Conservation (phyloP, 1,140 invertebrate species). For the Aphelenchoides avenae region DNA sequence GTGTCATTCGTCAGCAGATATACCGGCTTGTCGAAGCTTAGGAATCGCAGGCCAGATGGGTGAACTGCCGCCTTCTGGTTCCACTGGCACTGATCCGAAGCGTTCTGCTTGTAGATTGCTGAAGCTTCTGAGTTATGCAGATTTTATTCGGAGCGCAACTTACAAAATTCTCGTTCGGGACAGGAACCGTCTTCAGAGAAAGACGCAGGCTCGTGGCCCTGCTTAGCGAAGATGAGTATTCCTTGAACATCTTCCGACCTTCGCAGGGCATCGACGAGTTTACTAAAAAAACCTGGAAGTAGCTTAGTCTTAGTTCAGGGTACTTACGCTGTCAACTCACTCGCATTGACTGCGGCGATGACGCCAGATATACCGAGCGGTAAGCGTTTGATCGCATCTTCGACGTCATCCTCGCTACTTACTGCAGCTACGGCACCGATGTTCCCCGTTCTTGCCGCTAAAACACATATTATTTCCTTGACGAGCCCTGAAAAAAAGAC, state of each 20-base stretch:
- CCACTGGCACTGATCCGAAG: conserved; percentile 18
- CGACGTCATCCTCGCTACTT: conserved; percentile 3
- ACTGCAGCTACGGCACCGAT: conserved; percentile 16
- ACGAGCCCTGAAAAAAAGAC: not conserved
- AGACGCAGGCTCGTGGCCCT: not conserved
- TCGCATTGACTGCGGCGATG: conserved; percentile 22
- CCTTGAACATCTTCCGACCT: conserved; percentile 22
- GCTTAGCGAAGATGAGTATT: conserved; percentile 14
- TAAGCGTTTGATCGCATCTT: conserved; percentile 4
- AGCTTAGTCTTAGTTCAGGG: not conserved
- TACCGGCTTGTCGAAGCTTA: conserved; percentile 26
- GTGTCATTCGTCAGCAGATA: conserved; percentile 23
- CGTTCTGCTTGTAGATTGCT: conserved; percentile 11
- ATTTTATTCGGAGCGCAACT: conserved; percentile 16
- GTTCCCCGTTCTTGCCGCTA: conserved; percentile 15
- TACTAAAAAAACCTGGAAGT: conserved; percentile 14
- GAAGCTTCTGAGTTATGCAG: conserved; percentile 11
- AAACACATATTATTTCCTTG: conserved; percentile 7
- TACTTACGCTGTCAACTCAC: conserved; percentile 9
- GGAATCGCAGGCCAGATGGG: conserved; percentile 14
- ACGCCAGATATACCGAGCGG: conserved; percentile 21
- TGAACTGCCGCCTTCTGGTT: conserved; percentile 23
- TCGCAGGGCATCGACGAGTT: conserved; percentile 16
- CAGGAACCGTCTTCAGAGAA: conserved; percentile 29
- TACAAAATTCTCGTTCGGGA: conserved; percentile 36